These are phyloP conservation scores for Hyles vespertilio DNA, from an alignment of 1,140 invertebrate species.

Conservation along the genomic window DNA sequence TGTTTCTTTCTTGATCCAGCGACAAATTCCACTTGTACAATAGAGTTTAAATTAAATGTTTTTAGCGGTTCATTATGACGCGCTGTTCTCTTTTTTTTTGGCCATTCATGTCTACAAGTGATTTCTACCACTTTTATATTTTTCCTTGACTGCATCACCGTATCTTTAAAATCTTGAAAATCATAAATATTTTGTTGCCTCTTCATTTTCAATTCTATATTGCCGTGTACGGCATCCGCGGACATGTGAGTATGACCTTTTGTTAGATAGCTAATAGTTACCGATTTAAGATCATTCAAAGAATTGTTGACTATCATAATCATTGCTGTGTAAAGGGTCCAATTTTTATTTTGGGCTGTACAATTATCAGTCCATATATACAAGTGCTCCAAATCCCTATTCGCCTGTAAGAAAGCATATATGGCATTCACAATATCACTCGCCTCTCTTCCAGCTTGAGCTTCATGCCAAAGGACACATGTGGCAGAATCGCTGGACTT, in stretches of 20 bases:
- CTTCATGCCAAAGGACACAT: constrained; percentile 13
- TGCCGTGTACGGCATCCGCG: no score
- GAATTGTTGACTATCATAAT: no score
- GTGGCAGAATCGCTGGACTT: constrained; percentile 5
- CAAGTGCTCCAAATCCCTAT: constrained; percentile 9
- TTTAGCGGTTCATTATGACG: constrained; percentile 12
- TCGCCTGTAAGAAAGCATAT: constrained; percentile 8
- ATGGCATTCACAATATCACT: constrained; percentile 14
- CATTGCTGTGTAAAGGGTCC: constrained; percentile 7
- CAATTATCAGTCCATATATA: constrained; percentile 15
- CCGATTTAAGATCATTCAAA: no score
- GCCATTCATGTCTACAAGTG: constrained; percentile 5
- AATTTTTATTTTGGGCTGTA: constrained; percentile 17
- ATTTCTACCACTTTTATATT: constrained; percentile 12
- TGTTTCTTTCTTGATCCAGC: constrained; percentile 13
- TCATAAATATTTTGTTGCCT: constrained; percentile 11
- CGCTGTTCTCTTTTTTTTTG: constrained; percentile 13
- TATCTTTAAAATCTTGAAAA: constrained; percentile 10
- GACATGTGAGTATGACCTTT: no score
- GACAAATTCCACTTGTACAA: constrained; percentile 16
- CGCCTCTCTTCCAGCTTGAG: constrained; percentile 12
- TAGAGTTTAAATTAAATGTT: constrained; percentile 13
- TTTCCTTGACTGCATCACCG: constrained; percentile 8
- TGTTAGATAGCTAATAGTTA: no score
- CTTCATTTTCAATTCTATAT: constrained; percentile 8